Evolutionary conservation across 2,888 invertebrate genomes (phyloP), one percentile per base, ranked within the genome.

Genomic region (Abscondita cerata): DNA sequence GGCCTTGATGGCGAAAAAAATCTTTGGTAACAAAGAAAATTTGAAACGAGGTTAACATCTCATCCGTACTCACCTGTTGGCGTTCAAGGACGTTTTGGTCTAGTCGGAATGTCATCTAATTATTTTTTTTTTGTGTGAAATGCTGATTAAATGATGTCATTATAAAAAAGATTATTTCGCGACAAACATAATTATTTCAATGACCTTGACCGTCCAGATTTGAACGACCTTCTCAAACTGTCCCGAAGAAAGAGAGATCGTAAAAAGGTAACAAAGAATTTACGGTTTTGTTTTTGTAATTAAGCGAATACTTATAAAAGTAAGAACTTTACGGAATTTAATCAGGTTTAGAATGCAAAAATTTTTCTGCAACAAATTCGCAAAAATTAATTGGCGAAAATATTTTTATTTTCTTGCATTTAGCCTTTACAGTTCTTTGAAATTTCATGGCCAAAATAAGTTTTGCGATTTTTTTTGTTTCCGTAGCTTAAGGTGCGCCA

Each of bases 151-250:
- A 62, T 58, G 50, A 51, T 44, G 46, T 46, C 36, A 53, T 41
- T 56, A 56, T 47, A 52, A 41, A 63, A 51, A 50, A 16, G 48
- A 60, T 41, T 52, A 56, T 59, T 59, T 59, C 59, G 54, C 54
- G 19, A 36, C 48, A 38, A 44, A 48, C 31, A 40, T 44, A 41
- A 38, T 38, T 41, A 50, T 33, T 16, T 50, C 48, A 50, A 62
- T 70, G 72, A 66, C 72, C 72, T 72, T 72, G 71, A 70, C 72
- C 70, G 60, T 62, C 40, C 56, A 38, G 47, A 44, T 59, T 57
- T 36, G 58, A 59, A 66, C 67, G 70, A 66, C 71, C 71, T 72
- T 72, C 69, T 68, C 55, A 63, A 68, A 68, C 69, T 67, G 68
- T 68, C 68, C 64, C 57, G 59, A 15, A 25, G 25, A 25, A 25